Evolutionary conservation across 2,113 vertebrate species (phyloP).

Genomic region (Diglossa brunneiventris): DNA sequence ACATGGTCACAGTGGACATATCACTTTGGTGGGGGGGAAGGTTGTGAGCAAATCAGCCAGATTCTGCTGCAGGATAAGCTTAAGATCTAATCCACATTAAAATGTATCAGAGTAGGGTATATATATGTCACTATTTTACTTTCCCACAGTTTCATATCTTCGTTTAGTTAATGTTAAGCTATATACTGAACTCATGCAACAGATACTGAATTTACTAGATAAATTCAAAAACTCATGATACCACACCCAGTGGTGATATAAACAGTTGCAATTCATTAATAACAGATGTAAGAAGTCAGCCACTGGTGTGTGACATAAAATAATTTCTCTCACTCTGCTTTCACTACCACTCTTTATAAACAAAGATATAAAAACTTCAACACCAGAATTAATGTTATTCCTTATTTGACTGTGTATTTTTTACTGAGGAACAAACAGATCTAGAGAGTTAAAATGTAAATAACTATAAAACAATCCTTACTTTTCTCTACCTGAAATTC

Average conservation of each 20-base stretch:
- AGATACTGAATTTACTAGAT: background rate
- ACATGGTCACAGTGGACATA: rapidly evolving
- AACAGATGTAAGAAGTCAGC: background rate
- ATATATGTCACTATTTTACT: background rate
- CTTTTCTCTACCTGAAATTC: background rate
- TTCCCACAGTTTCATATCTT: background rate
- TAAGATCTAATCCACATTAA: background rate
- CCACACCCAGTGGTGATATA: background rate
- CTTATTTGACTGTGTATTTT: background rate
- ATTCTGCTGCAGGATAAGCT: background rate
- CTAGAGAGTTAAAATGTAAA: background rate
- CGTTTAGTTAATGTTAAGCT: background rate
- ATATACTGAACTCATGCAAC: background rate
- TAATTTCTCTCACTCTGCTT: background rate
- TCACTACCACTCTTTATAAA: background rate
- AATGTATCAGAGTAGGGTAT: background rate
- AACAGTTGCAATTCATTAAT: background rate
- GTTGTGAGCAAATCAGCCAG: background rate
- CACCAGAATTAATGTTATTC: background rate
- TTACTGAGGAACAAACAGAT: background rate
- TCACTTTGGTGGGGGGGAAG: background rate
- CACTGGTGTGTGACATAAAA: background rate
- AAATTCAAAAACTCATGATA: background rate
- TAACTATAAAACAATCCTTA: background rate
- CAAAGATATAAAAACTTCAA: background rate